A percentile compares a stretch with the other conserved stretches of the same genome.
Evolutionary conservation across 1,140 invertebrate genomes (phyloP).

Genomic region (Bicyclus anynana): DNA sequence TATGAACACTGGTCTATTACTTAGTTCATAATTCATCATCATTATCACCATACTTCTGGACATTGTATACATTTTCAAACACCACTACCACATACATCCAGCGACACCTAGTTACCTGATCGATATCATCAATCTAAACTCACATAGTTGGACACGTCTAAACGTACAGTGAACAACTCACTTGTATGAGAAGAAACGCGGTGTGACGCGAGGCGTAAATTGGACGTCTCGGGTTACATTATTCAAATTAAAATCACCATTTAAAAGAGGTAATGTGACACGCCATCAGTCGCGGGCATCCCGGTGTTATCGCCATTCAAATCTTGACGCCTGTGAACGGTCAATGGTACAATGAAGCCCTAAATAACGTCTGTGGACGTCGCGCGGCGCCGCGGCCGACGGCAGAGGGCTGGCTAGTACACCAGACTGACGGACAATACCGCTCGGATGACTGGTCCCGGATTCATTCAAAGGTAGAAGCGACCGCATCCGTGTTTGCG

Average conservation of each 20-base stretch:
- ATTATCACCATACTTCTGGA: no score
- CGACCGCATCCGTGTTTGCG: slow-evolving; percentile 43
- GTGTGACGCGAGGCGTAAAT: slow-evolving; percentile 22
- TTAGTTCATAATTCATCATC: no score
- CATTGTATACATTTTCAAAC: no score
- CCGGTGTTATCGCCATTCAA: slow-evolving; percentile 50
- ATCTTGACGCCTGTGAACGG: slow-evolving; percentile 53
- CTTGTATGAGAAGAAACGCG: neutral
- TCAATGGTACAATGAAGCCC: slow-evolving; percentile 66
- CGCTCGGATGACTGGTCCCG: slow-evolving; percentile 40
- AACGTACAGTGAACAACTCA: neutral
- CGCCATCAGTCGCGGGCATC: slow-evolving; percentile 54
- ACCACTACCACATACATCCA: no score
- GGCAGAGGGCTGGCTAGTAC: slow-evolving; percentile 30
- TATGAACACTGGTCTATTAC: no score
- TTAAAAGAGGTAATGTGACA: slow-evolving; percentile 55
- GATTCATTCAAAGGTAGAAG: slow-evolving; percentile 36
- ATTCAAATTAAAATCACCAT: slow-evolving; percentile 40
- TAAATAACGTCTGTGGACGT: slow-evolving; percentile 64
- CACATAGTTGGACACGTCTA: neutral
- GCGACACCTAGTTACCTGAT: no score
- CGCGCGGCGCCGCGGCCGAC: slow-evolving; percentile 60
- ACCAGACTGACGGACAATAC: slow-evolving; percentile 65
- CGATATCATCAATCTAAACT: no score
- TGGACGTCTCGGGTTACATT: slow-evolving; percentile 29